Evolutionary conservation across 53 echinoderm and acorn worm genomes (phyloP), one percentile per base, ranked within the genome.

Genomic region (Hippasteria phrygiana): DNA sequence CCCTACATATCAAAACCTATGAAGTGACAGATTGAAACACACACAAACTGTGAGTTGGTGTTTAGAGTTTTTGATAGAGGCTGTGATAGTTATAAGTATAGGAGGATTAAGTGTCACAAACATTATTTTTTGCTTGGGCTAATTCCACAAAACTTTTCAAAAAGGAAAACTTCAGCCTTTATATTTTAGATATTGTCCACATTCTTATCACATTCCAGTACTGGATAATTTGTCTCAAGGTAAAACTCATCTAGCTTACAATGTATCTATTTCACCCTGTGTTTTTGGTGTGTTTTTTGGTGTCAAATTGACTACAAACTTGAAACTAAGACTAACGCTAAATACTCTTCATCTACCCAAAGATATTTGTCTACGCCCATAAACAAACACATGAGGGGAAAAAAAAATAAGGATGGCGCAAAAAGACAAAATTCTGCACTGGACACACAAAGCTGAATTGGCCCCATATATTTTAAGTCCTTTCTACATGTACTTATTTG

Each of bases 101-200:
- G n/a, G n/a, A n/a, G n/a, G n/a, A n/a, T n/a, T n/a, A n/a, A n/a
- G n/a, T n/a, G n/a, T n/a, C n/a, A 48, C 48, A 48, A 48, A 14
- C 48, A 48, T 48, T 48, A n/a, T 48, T 48, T 14, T 48, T 48
- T 48, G 48, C 48, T 14, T 48, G 48, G 8, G 14, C 48, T 48
- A 48, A 48, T 14, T 48, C 48, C 48, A 48, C 8, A 43, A 37
- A 26, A 74, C 26, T 24, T 0, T 37, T 8, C 17, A 74, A 74
- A 74, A n/a, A 38, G 22, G 31, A 74, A 26, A 46, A 1, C 4
- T 75, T 75, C 75, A 75, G 75, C 75, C 75, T 75, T 75, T 20
- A 32, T 50, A 27, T 48, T 10, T 28, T 47, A 14, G 1, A 75
- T 28, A 48, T 75, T 28, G 47, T 75, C 75, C 50, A 5, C 50